These are phyloP conservation scores for Eledona agricola DNA, from an alignment of 2,888 invertebrate genomes.

Conservation along the genomic window DNA sequence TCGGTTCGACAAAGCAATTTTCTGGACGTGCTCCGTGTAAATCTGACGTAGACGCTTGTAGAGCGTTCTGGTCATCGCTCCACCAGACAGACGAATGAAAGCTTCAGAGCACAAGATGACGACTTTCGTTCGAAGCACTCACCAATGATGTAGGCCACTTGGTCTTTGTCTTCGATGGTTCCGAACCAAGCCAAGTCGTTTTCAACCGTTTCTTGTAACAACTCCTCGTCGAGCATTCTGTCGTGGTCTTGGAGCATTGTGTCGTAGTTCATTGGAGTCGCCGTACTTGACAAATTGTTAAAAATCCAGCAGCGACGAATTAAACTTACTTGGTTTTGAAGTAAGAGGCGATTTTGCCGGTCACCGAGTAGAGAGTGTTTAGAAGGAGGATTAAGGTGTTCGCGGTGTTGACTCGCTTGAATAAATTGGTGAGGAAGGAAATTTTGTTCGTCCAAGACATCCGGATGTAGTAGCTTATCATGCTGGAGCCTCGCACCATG, in stretches of 20 bases:
- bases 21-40: constrained; percentile 1
- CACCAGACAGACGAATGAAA: constrained; percentile 3
- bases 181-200: constrained; percentile 45
- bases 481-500: background rate
- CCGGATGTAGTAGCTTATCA: constrained; percentile 4
- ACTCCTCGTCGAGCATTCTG: constrained; percentile 42
- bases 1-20: background rate
- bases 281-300: background rate
- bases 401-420: background rate
- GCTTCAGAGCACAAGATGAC: background rate
- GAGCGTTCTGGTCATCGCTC: background rate
- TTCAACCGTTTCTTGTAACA: constrained; percentile 37
- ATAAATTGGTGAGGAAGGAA: constrained; percentile 1
- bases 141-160: constrained; percentile 40
- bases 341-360: constrained; percentile 5
- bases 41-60: constrained; percentile 1
- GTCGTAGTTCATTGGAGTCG: constrained; percentile 30
- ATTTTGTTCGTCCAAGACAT: constrained; percentile 7
- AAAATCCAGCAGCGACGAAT: background rate
- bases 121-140: constrained; percentile 1
- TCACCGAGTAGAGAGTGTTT: constrained; percentile 3
- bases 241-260: constrained; percentile 46
- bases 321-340: constrained; percentile 8
- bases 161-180: constrained; percentile 36
- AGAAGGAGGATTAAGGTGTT: background rate